Percentiles rank a stretch among this genome's conserved stretches.
Conservation (phyloP, 2,888 invertebrate genomes). For the Drosophila suboccidentalis region DNA sequence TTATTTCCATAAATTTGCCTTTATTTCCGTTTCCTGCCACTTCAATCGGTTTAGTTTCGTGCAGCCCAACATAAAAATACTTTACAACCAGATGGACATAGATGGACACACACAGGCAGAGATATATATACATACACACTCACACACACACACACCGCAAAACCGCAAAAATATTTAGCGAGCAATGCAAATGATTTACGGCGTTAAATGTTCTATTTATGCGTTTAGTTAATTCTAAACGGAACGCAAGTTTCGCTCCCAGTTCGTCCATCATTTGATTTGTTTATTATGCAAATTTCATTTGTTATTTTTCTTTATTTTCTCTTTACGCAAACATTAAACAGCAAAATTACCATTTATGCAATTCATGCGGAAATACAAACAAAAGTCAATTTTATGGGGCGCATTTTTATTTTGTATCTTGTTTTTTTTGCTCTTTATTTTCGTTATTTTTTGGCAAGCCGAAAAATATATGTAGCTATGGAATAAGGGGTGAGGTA, state of each 20-base stretch:
- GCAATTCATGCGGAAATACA: constrained; percentile 83
- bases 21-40: constrained; percentile 73
- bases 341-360: constrained; percentile 82
- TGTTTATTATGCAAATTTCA: constrained; percentile 80
- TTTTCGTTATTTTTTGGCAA: constrained; percentile 38
- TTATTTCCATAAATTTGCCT: constrained; percentile 80
- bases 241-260: constrained; percentile 36
- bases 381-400: constrained; percentile 82
- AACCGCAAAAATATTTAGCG: constrained; percentile 68
- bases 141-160: constrained; percentile 13
- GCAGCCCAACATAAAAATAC: constrained; percentile 10
- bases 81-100: constrained; percentile 23
- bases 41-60: constrained; percentile 60
- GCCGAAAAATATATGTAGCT: constrained; percentile 11
- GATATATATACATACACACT: not conserved
- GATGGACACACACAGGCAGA: not conserved
- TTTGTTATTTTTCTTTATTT: constrained; percentile 44
- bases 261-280: constrained; percentile 65
- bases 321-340: constrained; percentile 71
- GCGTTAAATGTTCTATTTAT: constrained; percentile 79
- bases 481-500: not conserved
- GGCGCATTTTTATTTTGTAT: constrained; percentile 34
- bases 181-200: constrained; percentile 76
- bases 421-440: constrained; percentile 19
- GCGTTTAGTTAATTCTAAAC: constrained; percentile 75